phyloP scores from a whole-genome alignment of 2,797 vertebrate species.

The Synaphobranchus kaupii region DNA sequence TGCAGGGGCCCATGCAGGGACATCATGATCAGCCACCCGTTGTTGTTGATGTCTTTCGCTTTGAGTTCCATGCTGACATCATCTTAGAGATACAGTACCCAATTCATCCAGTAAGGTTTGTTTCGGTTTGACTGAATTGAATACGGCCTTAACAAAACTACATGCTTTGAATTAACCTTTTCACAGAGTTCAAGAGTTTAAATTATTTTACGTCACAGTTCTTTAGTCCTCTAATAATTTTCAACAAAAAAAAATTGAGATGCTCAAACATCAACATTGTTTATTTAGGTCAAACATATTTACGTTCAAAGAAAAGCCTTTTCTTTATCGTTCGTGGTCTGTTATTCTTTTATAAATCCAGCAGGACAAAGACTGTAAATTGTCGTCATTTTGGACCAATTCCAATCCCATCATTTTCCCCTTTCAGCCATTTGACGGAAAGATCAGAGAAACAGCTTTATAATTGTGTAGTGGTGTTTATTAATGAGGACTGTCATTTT shows the following conservation, averaged over 20 bases:
- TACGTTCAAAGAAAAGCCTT: background rate
- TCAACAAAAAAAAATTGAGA: background rate
- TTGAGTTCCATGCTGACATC: background rate
- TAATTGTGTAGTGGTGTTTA: background rate
- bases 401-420: conserved; percentile 17
- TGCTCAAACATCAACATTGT: background rate
- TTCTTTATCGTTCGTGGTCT: background rate
- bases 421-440: conserved; percentile 6
- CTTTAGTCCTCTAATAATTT: background rate
- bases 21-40: background rate
- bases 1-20: background rate
- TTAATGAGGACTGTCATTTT: background rate
- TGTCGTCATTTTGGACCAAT: background rate
- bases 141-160: background rate
- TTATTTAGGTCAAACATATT: conserved; percentile 8
- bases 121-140: background rate
- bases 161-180: background rate
- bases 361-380: background rate
- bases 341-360: conserved; percentile 8
- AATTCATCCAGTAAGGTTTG: too few relatives aligned
- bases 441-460: background rate
- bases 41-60: background rate
- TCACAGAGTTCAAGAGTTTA: background rate
- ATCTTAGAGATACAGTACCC: background rate
- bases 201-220: background rate